phyloP scores from a whole-genome alignment of 1,140 invertebrate genomes.

The Drosophila mojavensis region DNA sequence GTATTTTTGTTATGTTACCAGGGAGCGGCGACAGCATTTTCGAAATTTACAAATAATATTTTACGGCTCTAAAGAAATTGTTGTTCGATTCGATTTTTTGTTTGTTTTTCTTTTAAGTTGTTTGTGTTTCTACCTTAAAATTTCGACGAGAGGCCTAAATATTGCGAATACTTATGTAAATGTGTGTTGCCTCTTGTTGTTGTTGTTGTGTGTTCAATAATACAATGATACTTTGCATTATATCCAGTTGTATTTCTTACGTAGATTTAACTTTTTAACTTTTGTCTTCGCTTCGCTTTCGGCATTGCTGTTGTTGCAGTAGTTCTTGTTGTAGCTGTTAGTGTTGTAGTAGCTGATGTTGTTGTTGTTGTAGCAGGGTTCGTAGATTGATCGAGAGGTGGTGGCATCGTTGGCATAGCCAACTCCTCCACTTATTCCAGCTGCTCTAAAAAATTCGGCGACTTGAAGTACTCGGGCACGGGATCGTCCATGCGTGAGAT shows the following conservation, averaged over 20 bases:
- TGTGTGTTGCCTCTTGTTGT: conserved; percentile 27
- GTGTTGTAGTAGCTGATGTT: conserved; percentile 44
- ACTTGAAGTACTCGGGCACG: conserved; percentile 99
- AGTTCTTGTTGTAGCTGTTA: conserved; percentile 23
- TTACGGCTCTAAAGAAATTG: conserved; percentile 51
- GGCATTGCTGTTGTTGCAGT: conserved; percentile 38
- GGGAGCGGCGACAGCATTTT: conserved; percentile 34
- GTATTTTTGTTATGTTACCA: conserved; percentile 5
- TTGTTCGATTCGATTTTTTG: conserved; percentile 24
- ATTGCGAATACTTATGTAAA: conserved; percentile 40
- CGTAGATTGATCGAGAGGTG: conserved; percentile 59
- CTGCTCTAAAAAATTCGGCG: conserved; percentile 99
- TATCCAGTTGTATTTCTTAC: conserved; percentile 76
- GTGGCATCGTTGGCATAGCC: conserved; percentile 71
- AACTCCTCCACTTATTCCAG: conserved; percentile 91
- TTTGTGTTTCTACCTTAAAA: conserved; percentile 16
- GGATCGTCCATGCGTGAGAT: conserved; percentile 99
- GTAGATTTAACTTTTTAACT: conserved; percentile 77
- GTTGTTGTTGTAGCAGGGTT: conserved; percentile 55
- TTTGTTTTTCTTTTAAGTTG: background rate
- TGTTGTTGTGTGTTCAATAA: conserved; percentile 16
- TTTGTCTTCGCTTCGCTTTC: conserved; percentile 61
- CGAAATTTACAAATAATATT: conserved; percentile 73
- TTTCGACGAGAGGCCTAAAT: conserved; percentile 50
- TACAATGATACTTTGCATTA: conserved; percentile 30